A percentile compares a stretch with the other conserved stretches of the same genome.
phyloP scores from a whole-genome alignment of 2,888 invertebrate genomes.

The Oligia strigilis region DNA sequence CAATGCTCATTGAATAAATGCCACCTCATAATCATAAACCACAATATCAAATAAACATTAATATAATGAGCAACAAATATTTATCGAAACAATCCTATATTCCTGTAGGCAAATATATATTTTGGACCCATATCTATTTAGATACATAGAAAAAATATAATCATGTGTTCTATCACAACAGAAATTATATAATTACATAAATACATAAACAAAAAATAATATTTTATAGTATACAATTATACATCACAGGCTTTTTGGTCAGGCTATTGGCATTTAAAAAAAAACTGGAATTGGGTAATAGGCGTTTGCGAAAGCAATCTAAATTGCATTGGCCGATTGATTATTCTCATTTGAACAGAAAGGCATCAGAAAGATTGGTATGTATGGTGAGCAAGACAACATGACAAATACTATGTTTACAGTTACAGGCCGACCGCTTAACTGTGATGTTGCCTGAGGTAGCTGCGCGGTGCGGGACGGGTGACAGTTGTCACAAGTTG shows the following conservation, averaged over 20 bases:
- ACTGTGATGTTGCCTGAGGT: too few relatives aligned
- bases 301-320: neutral
- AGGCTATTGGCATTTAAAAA: constrained; percentile 6
- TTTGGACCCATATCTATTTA: constrained; percentile 36
- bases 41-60: constrained; percentile 45
- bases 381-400: neutral
- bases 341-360: constrained; percentile 24
- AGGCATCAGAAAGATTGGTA: neutral
- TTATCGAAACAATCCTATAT: constrained; percentile 27
- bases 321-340: neutral
- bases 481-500: too few relatives aligned
- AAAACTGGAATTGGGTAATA: neutral
- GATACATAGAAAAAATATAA: constrained; percentile 4
- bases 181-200: constrained; percentile 18
- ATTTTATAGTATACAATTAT: neutral
- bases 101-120: constrained; percentile 51
- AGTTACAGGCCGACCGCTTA: neutral
- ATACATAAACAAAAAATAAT: neutral
- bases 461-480: too few relatives aligned
- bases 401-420: neutral
- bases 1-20: constrained; percentile 85
- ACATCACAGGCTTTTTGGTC: constrained; percentile 4
- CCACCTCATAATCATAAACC: constrained; percentile 79
- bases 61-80: constrained; percentile 47
- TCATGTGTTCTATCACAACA: constrained; percentile 24